Conservation (phyloP, 2,888 invertebrate genomes). For the Lordiphosa fenestrarum region DNA sequence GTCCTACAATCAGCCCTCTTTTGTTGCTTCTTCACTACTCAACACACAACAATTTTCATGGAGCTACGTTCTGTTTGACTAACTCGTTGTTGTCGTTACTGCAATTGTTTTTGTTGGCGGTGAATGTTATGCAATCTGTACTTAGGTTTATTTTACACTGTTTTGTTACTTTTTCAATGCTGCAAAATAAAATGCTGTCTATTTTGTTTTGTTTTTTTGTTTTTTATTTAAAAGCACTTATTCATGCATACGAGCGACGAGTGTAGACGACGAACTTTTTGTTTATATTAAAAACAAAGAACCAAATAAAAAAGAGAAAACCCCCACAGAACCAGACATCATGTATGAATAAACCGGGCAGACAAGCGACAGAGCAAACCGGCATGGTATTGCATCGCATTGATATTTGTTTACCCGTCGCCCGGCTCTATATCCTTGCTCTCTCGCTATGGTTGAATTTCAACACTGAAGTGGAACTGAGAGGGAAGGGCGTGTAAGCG, state of each 20-base stretch:
- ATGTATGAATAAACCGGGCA: constrained; percentile 24
- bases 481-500: too few relatives aligned
- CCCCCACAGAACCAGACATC: constrained; percentile 13
- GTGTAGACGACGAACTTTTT: constrained; percentile 34
- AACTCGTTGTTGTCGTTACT: constrained; percentile 43
- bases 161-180: constrained; percentile 43
- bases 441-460: too few relatives aligned
- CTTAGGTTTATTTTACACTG: constrained; percentile 54
- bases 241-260: constrained; percentile 50
- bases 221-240: constrained; percentile 61
- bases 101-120: constrained; percentile 24
- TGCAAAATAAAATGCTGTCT: constrained; percentile 57
- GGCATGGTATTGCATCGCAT: constrained; percentile 13
- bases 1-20: constrained; percentile 39
- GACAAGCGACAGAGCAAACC: constrained; percentile 1
- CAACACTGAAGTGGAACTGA: too few relatives aligned
- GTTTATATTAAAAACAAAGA: constrained; percentile 44
- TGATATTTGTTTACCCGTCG: constrained; percentile 41
- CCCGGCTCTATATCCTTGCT: not conserved
- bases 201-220: not conserved
- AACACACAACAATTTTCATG: constrained; percentile 44
- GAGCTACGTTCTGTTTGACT: constrained; percentile 53
- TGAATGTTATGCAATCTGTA: constrained; percentile 58
- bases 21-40: constrained; percentile 37
- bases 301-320: constrained; percentile 21